Evolutionary conservation across 2,113 vertebrate species (phyloP).

Genomic region (Bujurquina vittata): DNA sequence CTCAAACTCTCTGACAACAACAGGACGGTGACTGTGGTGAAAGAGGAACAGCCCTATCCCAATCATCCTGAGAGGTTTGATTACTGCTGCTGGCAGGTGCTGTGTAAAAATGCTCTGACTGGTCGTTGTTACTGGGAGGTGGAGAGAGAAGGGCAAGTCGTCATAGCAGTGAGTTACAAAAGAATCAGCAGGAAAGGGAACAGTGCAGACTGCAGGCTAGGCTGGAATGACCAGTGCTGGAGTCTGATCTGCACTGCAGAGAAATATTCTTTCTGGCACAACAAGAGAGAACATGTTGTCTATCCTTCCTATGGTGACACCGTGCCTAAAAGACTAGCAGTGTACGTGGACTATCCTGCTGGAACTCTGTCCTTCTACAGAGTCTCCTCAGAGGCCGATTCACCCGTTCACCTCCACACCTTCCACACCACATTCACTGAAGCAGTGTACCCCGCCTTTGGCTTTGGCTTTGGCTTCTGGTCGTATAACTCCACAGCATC

Average conservation of each 20-base stretch:
- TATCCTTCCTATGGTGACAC: background rate
- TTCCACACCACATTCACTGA: conserved; percentile 11
- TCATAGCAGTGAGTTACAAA: conserved; percentile 19
- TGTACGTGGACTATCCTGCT: conserved; percentile 14
- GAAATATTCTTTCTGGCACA: conserved; percentile 5
- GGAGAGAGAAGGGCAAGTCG: background rate
- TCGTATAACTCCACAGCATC: conserved; percentile 1
- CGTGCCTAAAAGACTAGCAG: background rate
- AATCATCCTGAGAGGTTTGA: conserved; percentile 8
- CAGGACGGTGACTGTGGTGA: background rate
- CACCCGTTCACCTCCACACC: conserved; percentile 8
- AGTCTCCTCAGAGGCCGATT: background rate
- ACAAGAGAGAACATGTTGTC: background rate
- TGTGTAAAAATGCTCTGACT: background rate
- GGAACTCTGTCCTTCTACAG: conserved; percentile 20
- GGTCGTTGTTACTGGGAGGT: conserved; percentile 32
- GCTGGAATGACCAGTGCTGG: conserved; percentile 27
- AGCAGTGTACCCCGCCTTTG: conserved; percentile 7
- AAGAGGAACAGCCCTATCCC: conserved; percentile 13
- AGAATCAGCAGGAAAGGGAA: conserved; percentile 7
- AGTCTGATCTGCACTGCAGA: background rate
- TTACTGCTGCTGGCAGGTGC: conserved; percentile 15
- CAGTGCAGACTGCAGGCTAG: conserved; percentile 1
- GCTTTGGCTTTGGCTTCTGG: conserved; percentile 18
- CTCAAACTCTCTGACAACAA: conserved; percentile 2